A percentile compares a stretch with the other conserved stretches of the same genome.
Conservation (phyloP, 2,113 vertebrate genomes). For the Alosa alosa region DNA sequence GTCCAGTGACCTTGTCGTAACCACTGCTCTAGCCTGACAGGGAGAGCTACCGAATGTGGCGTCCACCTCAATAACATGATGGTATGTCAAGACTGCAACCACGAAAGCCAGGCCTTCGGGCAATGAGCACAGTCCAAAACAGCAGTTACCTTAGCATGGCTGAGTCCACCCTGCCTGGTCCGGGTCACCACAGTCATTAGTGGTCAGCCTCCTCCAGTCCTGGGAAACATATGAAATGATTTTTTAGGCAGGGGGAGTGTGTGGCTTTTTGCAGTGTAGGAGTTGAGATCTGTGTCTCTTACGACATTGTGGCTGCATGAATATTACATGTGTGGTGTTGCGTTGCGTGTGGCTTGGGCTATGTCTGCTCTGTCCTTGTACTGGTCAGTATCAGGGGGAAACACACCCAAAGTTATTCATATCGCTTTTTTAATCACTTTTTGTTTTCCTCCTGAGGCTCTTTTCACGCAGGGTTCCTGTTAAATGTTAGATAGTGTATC, state of each 20-base stretch:
- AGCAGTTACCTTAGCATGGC: conserved; percentile 11
- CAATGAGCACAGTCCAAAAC: conserved; percentile 7
- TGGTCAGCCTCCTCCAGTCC: conserved; percentile 16
- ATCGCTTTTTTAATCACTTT: not conserved
- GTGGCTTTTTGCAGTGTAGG: conserved; percentile 26
- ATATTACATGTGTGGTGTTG: conserved; percentile 9
- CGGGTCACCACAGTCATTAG: conserved; percentile 21
- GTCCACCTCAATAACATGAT: not conserved
- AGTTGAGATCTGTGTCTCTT: conserved; percentile 34
- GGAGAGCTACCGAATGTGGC: not conserved
- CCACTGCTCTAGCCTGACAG: not conserved
- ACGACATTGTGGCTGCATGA: conserved; percentile 28
- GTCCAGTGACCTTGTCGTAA: not conserved
- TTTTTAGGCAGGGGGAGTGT: conserved; percentile 16
- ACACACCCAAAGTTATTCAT: conserved; percentile 18
- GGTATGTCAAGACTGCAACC: not conserved
- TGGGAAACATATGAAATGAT: conserved; percentile 1
- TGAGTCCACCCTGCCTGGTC: conserved; percentile 5
- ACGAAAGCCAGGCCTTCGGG: not conserved
- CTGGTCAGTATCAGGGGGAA: conserved; percentile 7
- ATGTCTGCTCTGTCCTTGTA: not conserved
- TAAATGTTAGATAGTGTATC: not conserved
- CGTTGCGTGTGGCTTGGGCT: conserved; percentile 10
- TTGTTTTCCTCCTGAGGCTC: not conserved
- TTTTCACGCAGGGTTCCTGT: not conserved